Conservation (phyloP, 2,113 vertebrate species). For the Coptodon rendalli region DNA sequence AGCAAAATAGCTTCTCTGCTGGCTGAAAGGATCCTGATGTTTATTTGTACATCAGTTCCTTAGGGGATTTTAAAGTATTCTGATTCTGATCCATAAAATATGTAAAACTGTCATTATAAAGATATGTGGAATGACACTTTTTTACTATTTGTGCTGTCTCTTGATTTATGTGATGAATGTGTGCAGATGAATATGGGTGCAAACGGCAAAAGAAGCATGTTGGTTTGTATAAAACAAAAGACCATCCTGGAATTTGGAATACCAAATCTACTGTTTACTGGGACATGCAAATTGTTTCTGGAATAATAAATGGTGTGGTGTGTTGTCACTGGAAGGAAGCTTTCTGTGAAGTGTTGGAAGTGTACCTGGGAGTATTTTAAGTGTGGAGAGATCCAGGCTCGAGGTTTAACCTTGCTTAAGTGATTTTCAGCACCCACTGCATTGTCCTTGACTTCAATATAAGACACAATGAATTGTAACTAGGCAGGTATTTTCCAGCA, state of each 20-base stretch:
- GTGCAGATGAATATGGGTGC: background rate
- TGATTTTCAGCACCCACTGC: background rate
- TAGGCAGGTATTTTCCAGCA: constrained; percentile 26
- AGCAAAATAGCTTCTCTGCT: background rate
- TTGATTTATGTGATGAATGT: background rate
- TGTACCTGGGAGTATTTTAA: background rate
- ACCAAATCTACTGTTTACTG: background rate
- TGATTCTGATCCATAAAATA: background rate
- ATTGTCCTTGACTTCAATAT: background rate
- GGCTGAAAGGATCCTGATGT: background rate
- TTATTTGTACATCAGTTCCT: background rate
- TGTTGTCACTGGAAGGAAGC: background rate
- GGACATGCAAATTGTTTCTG: background rate
- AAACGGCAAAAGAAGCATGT: background rate
- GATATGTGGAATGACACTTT: background rate
- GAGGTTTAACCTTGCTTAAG: background rate
- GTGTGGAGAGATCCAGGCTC: background rate
- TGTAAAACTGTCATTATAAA: background rate
- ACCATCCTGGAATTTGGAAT: background rate
- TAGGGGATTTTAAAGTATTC: background rate
- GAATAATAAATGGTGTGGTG: background rate
- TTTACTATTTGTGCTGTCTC: background rate
- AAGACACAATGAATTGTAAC: background rate
- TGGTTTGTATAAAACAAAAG: background rate
- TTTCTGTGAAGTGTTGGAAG: background rate